These are phyloP conservation scores for Nanorana parkeri DNA, from an alignment of 2,113 vertebrate genomes.

Conservation along the genomic window DNA sequence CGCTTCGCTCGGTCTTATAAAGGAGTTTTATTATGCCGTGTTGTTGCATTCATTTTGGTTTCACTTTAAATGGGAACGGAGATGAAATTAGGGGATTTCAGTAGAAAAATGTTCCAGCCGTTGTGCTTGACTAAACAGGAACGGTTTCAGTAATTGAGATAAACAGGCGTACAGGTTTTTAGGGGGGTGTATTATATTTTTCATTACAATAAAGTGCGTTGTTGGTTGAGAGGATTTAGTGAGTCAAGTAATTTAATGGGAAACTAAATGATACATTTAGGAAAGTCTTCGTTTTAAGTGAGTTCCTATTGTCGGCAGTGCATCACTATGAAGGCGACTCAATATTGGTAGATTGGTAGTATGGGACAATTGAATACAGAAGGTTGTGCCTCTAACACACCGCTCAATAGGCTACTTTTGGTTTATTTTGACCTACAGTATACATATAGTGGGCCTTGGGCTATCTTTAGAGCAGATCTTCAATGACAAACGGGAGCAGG, in stretches of 20 bases:
- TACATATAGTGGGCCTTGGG: no score
- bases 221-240: background rate
- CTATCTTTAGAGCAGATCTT: no score
- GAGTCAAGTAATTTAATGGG: background rate
- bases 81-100: background rate
- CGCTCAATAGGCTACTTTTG: background rate
- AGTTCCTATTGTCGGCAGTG: slow-evolving; percentile 2
- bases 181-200: background rate
- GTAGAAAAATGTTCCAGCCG: background rate
- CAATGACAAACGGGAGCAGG: no score
- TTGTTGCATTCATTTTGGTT: slow-evolving; percentile 32
- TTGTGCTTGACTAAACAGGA: background rate
- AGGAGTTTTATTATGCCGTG: slow-evolving; percentile 6
- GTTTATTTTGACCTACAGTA: no score
- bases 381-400: background rate
- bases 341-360: slow-evolving; percentile 6
- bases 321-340: background rate
- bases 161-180: background rate
- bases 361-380: background rate
- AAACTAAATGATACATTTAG: background rate
- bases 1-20: background rate
- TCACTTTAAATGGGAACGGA: slow-evolving; percentile 1
- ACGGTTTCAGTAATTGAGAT: slow-evolving; percentile 2
- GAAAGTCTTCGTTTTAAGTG: background rate
- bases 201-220: background rate